phyloP scores from a whole-genome alignment of 2,113 vertebrate genomes.

The Himantopus leucocephalus region DNA sequence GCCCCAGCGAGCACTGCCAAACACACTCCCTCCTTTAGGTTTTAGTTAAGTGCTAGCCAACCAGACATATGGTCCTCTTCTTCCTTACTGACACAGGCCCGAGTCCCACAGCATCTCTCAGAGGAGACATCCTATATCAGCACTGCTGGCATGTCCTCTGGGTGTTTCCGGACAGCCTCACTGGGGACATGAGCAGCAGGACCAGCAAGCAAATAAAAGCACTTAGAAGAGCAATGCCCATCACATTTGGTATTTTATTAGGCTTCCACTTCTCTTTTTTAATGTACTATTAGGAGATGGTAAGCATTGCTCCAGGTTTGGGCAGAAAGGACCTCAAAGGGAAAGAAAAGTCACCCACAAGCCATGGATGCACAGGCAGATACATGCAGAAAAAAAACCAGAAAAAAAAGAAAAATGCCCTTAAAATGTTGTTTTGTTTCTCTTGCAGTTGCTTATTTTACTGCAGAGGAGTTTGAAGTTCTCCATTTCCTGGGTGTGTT shows the following conservation, averaged over 20 bases:
- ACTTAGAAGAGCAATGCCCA: background rate
- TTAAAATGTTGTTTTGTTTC: background rate
- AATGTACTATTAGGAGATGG: background rate
- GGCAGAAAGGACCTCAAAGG: background rate
- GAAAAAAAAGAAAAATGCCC: background rate
- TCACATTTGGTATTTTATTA: background rate
- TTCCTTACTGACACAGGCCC: background rate
- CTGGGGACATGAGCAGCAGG: background rate
- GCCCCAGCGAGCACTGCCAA: background rate
- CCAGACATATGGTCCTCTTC: background rate
- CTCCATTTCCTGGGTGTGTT: conserved; percentile 18
- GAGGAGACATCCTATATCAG: background rate
- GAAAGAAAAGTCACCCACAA: background rate
- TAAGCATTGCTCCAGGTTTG: background rate
- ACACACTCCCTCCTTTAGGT: background rate
- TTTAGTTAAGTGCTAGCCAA: background rate
- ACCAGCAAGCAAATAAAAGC: background rate
- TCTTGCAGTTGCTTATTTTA: background rate
- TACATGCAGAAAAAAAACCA: background rate
- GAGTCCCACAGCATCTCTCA: background rate
- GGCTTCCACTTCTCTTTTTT: background rate
- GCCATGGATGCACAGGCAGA: background rate
- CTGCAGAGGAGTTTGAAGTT: conserved; percentile 32
- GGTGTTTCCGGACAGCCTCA: background rate
- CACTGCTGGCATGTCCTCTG: background rate